Base-by-base conservation (phyloP, 2,113 vertebrate genomes). In the Bubo blakistoni region DNA sequence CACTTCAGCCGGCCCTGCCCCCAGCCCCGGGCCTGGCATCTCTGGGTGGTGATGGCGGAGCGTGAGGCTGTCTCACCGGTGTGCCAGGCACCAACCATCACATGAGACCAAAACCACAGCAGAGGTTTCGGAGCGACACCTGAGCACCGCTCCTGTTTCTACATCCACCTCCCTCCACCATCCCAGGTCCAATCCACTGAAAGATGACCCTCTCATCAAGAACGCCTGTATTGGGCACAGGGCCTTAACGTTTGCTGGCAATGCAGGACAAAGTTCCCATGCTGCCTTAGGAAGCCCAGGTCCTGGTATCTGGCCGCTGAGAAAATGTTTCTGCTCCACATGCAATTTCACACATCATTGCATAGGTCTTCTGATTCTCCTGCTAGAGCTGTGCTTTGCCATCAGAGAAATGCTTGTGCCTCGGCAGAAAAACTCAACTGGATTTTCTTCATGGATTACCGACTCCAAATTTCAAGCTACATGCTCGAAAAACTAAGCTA, bases 281-380 rank as follows among this genome's bases (percentile, higher is more conserved):
- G 66, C 30, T 36, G 62, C 92, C 82, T 69, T 44, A 58, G 81
- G 69, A 79, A 94, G 49, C 46, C 69, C 19, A 2, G 83, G 58
- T 29, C 58, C 40, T 65, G 76, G 81, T 71, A 49, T 86, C 86
- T 32, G 78, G 74, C 63, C 2, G 13, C 93, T 89, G 74, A 92
- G 88, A 97, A 96, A 94, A 91, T 5, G 70, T 70, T 91, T 91
- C 86, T 92, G 93, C 95, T 97, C 77, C 81, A 76, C 36, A 40
- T 71, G 46, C 89, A 72, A 88, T 94, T 94, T 93, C 73, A 93
- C 82, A 90, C 88, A 79, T 70, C 78, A 55, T 3, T 86, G 94
- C 86, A 54, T 70, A 44, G 62, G 88, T 83, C 86, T 88, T 83
- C 74, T 88, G 95, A 88, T 90, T 95, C 88, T 90, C 77, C 76